Evolutionary conservation across 2,888 invertebrate species (phyloP).

Genomic region (Cactoblastis cactorum): DNA sequence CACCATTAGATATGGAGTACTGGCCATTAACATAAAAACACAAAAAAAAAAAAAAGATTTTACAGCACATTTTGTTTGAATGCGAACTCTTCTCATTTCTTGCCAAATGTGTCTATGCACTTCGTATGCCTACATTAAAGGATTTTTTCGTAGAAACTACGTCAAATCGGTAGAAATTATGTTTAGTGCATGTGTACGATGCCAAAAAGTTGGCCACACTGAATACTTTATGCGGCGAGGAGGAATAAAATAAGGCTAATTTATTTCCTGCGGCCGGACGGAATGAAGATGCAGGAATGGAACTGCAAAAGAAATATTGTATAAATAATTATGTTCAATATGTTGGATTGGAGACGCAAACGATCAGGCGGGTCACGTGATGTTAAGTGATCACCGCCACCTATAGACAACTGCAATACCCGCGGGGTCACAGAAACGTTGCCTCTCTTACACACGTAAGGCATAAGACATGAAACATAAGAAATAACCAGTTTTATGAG

Average conservation of each 20-base stretch:
- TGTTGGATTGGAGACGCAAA: too few relatives aligned
- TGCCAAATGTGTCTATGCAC: constrained; percentile 8
- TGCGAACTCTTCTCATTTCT: background rate
- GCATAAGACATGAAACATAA: too few relatives aligned
- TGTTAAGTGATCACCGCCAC: too few relatives aligned
- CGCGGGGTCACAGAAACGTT: too few relatives aligned
- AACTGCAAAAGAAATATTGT: background rate
- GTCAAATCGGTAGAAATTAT: constrained; percentile 11
- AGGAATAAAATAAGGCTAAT: constrained; percentile 30
- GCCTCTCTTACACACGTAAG: too few relatives aligned
- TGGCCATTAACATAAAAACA: too few relatives aligned
- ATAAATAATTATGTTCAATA: too few relatives aligned
- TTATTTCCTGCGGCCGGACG: constrained; percentile 29
- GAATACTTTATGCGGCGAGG: constrained; percentile 29
- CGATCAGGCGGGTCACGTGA: too few relatives aligned
- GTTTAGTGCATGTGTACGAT: constrained; percentile 10
- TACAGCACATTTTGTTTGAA: too few relatives aligned
- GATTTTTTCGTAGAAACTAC: background rate
- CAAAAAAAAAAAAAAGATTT: too few relatives aligned
- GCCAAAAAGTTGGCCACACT: constrained; percentile 18
- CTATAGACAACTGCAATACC: too few relatives aligned
- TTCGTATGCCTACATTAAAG: constrained; percentile 6
- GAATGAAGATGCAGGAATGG: constrained; percentile 7
- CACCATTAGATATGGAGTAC: background rate
- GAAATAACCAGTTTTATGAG: too few relatives aligned